Evolutionary conservation across 2,888 invertebrate genomes (phyloP).

Genomic region (Caenorhabditis macrosperma): DNA sequence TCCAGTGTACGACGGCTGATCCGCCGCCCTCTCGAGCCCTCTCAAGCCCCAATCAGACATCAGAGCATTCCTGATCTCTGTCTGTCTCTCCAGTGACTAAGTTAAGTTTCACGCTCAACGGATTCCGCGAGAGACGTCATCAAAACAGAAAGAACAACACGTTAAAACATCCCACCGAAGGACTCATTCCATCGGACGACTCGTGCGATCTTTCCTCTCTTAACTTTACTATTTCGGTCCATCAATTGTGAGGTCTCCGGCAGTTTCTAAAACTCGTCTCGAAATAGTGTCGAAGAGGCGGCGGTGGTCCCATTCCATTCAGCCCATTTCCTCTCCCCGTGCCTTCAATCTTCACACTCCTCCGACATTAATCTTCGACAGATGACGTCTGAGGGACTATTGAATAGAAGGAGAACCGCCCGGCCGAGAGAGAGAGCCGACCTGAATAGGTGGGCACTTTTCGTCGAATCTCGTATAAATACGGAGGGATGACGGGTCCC

Average conservation of each 20-base stretch:
- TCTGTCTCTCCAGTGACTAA: no score
- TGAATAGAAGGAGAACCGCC: constrained; percentile 31
- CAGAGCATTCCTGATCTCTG: no score
- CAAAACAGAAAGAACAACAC: no score
- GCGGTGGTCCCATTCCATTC: constrained; percentile 25
- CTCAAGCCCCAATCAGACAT: no score
- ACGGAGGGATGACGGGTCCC: constrained; percentile 4
- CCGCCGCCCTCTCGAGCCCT: no score
- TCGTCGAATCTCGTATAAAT: constrained; percentile 34
- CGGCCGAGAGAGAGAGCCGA: neutral
- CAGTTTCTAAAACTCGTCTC: constrained; percentile 2
- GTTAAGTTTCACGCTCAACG: no score
- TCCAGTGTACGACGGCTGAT: no score
- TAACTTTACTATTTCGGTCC: constrained; percentile 19
- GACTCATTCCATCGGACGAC: neutral
- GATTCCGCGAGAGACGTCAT: no score
- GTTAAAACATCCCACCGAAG: no score
- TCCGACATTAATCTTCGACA: constrained; percentile 58
- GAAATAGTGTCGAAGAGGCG: constrained; percentile 24
- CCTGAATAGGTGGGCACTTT: constrained; percentile 53
- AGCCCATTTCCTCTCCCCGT: constrained; percentile 16
- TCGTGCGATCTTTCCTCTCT: neutral
- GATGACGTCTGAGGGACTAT: constrained; percentile 35
- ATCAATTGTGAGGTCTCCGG: constrained; percentile 1
- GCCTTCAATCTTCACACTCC: constrained; percentile 57